phyloP scores from a whole-genome alignment of 2,113 vertebrate species.

The Lipophrys pholis region DNA sequence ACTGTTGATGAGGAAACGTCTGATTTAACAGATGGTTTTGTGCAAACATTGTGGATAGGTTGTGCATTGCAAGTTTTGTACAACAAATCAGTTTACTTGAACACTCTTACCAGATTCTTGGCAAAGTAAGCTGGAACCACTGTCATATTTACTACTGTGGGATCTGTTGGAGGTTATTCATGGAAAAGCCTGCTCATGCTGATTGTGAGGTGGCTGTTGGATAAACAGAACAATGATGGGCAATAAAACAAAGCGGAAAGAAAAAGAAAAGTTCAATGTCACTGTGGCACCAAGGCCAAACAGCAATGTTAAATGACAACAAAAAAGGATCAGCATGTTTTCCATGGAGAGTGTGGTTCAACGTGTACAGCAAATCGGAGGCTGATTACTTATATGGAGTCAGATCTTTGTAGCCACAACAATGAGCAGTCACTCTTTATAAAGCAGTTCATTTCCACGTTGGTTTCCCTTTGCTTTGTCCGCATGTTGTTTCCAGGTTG shows the following conservation, averaged over 20 bases:
- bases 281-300: not conserved
- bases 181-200: not conserved
- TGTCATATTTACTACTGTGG: not conserved
- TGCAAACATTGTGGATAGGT: constrained; percentile 26
- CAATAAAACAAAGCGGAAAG: not conserved
- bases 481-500: too few species aligned
- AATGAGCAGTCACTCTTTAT: too few species aligned
- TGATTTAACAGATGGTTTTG: constrained; percentile 44
- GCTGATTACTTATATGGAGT: too few species aligned
- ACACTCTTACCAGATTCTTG: not conserved
- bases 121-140: not conserved
- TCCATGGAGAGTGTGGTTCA: not conserved
- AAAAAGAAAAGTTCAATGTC: not conserved
- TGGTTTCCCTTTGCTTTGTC: too few species aligned
- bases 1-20: constrained; percentile 29
- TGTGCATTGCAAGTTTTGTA: constrained; percentile 22
- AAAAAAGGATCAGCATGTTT: not conserved
- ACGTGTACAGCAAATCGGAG: not conserved
- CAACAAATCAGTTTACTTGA: constrained; percentile 8
- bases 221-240: not conserved
- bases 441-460: too few species aligned
- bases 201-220: not conserved
- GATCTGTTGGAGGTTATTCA: not conserved
- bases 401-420: too few species aligned
- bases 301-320: not conserved